Base-by-base conservation (phyloP, 1,140 invertebrate genomes). In the Tetragnatha versicolor region DNA sequence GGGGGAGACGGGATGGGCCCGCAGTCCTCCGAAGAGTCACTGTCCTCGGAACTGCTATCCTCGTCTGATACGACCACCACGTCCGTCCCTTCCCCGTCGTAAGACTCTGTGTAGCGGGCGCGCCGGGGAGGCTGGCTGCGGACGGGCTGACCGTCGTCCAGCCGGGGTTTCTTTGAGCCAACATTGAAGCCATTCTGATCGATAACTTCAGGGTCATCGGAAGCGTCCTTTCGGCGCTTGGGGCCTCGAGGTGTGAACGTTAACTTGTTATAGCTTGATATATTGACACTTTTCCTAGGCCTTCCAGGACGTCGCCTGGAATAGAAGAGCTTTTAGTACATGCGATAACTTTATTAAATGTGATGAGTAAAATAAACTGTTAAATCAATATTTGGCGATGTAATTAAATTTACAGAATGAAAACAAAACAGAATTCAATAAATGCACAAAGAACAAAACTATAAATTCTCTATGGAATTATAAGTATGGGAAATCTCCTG, bases 41-140 rank as follows among this genome's bases (percentile, higher is more conserved):
- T 37, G 3, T 61, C 55, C 12, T 31, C 39, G 17, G 60, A 51
- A 47, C 49, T 55, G 2, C 37, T 55, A 31, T 55, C 47, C n/a
- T 65, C 60, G 47, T 68, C 76, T 22, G 76, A 79, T 25, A 79
- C 35, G 3, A 79, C 27, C n/a, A 66, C 63, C 22, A 69, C 53
- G 25, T 68, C 76, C 5, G 33, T 22, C 3, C 33, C 27, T 25
- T 45, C n/a, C 3, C 31, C 73, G n/a, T 61, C 73, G 49, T 79
- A 79, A 4, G 76, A 79, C 37, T 79, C 76, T 25, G 76, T 79
- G 12, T 60, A 79, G 14, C 76, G 35, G 14, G 76, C 76, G 39
- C 63, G 39, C 2, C 76, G 35, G 22, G 66, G 76, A 17, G 76
- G 76, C n/a, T 55, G 76, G 37, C 27, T 17, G 6, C 76, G 76